Base-by-base conservation (phyloP, 2,113 vertebrate genomes). In the Apodemus speciosus region DNA sequence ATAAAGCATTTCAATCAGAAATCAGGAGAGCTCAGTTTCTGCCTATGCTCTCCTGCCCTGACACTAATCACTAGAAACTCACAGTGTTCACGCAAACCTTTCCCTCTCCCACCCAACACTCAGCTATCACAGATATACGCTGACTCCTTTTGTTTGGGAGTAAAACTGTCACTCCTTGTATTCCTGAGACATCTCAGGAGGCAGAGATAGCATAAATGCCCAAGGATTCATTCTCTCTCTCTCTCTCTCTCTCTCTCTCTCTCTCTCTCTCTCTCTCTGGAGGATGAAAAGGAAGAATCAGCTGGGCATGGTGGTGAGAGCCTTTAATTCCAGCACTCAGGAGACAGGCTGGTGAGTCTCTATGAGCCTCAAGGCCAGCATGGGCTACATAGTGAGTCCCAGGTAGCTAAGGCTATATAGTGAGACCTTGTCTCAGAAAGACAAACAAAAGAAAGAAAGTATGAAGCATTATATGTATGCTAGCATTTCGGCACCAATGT, bases 171-270 rank as follows among this genome's bases (percentile, higher is more conserved):
- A 83, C 25, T 68, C 25, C 27, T 85, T 27, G 1, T 40, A 13
- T 72, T 60, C 75, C 75, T 75, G n/a, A 2, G 87, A 72, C n/a
- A 79, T 53, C 40, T 51, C 46, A 62, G n/a, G 32, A 68, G 32
- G 23, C 51, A 80, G 32, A 93, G 66, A 51, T 66, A 91, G 73
- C 94, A 46, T 92, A 94, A 95, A 85, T 40, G 56, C 0, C 16
- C 51, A 83, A 58, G 32, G 20, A 89, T 9, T 38, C 2, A 53
- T 53, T 56, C 15, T 56, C 11, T 56, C 15, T 16, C 15, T 94
- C 88, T 71, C 27, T 75, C 68, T 91, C 58, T 23, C 58, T 60
- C 58, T 58, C 56, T 58, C 56, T 58, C 56, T 23, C 21, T 60
- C 21, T 60, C 58, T 23, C 58, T 60, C 58, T 23, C 58, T 60